A percentile compares a stretch with the other conserved stretches of the same genome.
phyloP scores from a whole-genome alignment of 2,888 invertebrate species.

The Minunthozetes semirufus region DNA sequence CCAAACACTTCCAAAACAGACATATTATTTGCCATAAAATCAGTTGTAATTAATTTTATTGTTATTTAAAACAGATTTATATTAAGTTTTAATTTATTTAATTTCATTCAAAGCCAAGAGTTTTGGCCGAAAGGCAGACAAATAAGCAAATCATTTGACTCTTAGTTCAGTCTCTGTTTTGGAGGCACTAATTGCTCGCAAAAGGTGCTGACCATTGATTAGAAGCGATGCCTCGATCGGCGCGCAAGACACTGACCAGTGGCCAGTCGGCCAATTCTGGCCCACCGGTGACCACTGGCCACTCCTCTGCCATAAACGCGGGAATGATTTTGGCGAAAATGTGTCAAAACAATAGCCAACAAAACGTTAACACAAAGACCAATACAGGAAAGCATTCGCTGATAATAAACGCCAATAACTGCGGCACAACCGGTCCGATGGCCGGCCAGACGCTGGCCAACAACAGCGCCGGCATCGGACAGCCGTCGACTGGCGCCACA shows the following conservation, averaged over 20 bases:
- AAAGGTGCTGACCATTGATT: background rate
- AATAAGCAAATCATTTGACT: background rate
- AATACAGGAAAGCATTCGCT: background rate
- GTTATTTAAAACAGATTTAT: background rate
- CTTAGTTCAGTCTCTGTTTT: background rate
- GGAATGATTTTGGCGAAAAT: conserved; percentile 1
- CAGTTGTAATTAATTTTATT: background rate
- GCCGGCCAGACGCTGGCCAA: background rate
- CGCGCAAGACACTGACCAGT: background rate
- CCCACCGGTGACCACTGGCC: background rate
- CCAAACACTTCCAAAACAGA: background rate
- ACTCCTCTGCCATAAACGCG: background rate
- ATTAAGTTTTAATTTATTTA: background rate
- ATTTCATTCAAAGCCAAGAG: too few relatives aligned
- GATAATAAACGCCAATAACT: background rate
- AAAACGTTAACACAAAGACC: background rate
- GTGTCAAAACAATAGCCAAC: conserved; percentile 6
- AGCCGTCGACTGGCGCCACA: background rate
- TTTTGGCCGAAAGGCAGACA: background rate
- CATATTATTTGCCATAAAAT: conserved; percentile 8
- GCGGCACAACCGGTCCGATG: background rate
- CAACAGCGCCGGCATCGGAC: background rate
- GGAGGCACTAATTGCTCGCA: background rate
- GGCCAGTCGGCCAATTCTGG: background rate
- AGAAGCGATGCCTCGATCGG: background rate